Conservation (phyloP, 1,140 invertebrate genomes). For the Steinernema khuongi region DNA sequence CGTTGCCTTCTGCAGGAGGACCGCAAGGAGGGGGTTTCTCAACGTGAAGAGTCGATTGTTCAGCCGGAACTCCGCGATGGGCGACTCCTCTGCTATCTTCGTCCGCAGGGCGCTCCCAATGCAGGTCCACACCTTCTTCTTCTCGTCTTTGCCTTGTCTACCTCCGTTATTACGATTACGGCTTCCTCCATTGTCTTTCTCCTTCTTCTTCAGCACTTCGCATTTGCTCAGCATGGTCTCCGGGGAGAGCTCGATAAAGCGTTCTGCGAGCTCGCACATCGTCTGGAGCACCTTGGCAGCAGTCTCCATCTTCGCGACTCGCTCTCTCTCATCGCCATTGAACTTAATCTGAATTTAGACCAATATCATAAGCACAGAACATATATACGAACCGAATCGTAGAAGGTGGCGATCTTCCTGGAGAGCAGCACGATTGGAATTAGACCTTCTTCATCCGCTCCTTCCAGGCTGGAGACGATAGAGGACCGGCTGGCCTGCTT, state of each 20-base stretch:
- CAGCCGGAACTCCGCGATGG: background rate
- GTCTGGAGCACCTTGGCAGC: background rate
- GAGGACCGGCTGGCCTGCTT: background rate
- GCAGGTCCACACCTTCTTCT: background rate
- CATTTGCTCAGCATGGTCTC: background rate
- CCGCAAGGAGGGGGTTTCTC: conserved; percentile 11
- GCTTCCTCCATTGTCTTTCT: background rate
- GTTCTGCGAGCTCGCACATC: background rate
- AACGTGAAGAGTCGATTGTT: background rate
- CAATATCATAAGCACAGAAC: too few species aligned
- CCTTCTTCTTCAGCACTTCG: background rate
- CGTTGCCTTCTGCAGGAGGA: conserved; percentile 18
- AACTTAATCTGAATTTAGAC: background rate
- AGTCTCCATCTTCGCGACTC: background rate
- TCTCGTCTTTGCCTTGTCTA: background rate
- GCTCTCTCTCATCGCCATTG: background rate
- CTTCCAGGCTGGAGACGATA: background rate
- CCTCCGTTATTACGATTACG: background rate
- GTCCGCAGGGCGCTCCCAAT: background rate
- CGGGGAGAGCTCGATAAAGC: background rate
- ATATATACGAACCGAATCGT: background rate
- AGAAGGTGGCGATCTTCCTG: background rate
- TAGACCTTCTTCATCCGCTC: conserved; percentile 17
- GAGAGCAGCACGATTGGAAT: conserved; percentile 32
- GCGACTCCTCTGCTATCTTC: background rate